Evolutionary conservation across 2,797 vertebrate genomes (phyloP).

Genomic region (Lemur catta): DNA sequence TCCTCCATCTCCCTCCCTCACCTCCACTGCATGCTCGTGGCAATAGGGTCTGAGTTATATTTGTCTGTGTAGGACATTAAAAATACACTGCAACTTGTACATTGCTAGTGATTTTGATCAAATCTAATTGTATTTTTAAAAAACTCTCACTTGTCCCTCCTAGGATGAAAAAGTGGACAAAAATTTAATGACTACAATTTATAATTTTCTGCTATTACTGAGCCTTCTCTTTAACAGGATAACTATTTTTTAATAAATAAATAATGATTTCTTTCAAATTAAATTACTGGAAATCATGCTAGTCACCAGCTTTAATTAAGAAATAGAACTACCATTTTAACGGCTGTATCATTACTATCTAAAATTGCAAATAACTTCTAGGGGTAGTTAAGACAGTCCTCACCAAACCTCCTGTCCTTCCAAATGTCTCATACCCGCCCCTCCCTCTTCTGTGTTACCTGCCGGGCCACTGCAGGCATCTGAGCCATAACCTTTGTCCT

Average conservation of each 20-base stretch:
- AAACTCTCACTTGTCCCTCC: background rate
- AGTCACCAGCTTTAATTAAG: background rate
- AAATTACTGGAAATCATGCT: slow-evolving; percentile 2
- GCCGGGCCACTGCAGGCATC: background rate
- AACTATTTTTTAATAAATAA: slow-evolving; percentile 14
- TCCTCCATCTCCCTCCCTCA: background rate
- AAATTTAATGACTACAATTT: background rate
- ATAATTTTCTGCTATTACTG: background rate
- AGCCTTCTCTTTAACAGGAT: background rate
- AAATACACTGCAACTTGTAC: background rate
- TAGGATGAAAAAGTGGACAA: background rate
- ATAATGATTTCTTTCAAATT: slow-evolving; percentile 28
- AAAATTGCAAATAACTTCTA: slow-evolving; percentile 17
- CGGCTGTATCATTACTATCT: background rate
- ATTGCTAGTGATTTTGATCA: background rate
- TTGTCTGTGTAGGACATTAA: background rate
- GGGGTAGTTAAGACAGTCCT: background rate
- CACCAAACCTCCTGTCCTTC: background rate
- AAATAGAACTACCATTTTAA: slow-evolving; percentile 19
- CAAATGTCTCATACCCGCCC: background rate
- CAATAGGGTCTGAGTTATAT: background rate
- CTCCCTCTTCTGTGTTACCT: background rate
- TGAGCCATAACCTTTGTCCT: slow-evolving; percentile 55
- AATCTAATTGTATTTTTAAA: background rate
- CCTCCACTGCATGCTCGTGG: background rate